Evolutionary conservation across 2,888 invertebrate genomes (phyloP).

Genomic region (Gastracanthus pulcherrimus): DNA sequence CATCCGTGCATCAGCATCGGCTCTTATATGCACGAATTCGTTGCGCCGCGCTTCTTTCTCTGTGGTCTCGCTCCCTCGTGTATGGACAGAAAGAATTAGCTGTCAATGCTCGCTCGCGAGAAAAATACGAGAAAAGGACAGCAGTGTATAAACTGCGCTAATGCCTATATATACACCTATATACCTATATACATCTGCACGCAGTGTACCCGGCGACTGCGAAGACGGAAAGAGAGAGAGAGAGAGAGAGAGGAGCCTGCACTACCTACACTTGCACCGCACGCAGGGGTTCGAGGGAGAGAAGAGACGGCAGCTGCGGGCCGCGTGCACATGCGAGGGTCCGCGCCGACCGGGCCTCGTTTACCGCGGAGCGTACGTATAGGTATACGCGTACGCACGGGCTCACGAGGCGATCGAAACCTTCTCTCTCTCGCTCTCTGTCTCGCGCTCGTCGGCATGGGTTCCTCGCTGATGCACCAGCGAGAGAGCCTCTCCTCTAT

Average conservation of each 20-base stretch:
- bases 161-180: no score
- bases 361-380: no score
- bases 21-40: no score
- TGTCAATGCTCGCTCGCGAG: slow-evolving; percentile 13
- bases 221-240: slow-evolving; percentile 20
- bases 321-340: slow-evolving; percentile 67
- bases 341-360: slow-evolving; percentile 65
- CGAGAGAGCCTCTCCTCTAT: background rate
- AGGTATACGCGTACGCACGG: slow-evolving; percentile 45
- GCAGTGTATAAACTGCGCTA: no score
- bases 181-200: no score
- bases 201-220: no score
- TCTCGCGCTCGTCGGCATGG: background rate
- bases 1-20: background rate
- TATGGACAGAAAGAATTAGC: slow-evolving; percentile 27
- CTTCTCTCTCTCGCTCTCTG: background rate
- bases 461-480: background rate
- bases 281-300: no score
- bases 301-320: slow-evolving; percentile 73
- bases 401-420: no score
- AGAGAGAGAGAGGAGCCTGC: background rate
- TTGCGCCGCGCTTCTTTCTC: background rate
- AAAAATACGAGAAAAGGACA: background rate
- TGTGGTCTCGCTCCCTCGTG: background rate
- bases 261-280: no score